Evolutionary conservation across 2,888 invertebrate genomes (phyloP).

Genomic region (Hirtodrosophila histrioides): DNA sequence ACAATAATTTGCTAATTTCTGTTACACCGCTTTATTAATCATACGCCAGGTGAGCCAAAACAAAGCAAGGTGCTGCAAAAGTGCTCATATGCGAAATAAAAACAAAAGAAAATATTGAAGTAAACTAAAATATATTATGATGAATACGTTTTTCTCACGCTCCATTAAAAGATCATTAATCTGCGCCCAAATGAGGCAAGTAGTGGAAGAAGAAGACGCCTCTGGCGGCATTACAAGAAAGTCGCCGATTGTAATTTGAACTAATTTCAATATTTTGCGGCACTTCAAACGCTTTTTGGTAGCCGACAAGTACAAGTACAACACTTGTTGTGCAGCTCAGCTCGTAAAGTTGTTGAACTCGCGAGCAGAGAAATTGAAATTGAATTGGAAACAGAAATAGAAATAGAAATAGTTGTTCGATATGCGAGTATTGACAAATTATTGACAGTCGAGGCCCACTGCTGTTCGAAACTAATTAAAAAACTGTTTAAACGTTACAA

Average conservation of each 20-base stretch:
- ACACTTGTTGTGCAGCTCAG: constrained; percentile 49
- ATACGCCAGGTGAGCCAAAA: constrained; percentile 50
- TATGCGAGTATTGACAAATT: constrained; percentile 65
- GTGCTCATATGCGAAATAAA: constrained; percentile 50
- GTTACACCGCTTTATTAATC: constrained; percentile 51
- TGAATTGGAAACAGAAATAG: constrained; percentile 27
- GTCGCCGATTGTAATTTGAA: constrained; percentile 46
- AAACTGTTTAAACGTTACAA: constrained; percentile 61
- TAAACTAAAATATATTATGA: constrained; percentile 14
- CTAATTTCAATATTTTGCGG: constrained; percentile 66
- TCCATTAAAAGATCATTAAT: constrained; percentile 76
- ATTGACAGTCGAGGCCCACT: constrained; percentile 63
- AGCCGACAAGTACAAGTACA: constrained; percentile 32
- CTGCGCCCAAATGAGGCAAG: constrained; percentile 42
- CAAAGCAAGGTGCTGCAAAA: constrained; percentile 65
- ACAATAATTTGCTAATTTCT: constrained; percentile 47
- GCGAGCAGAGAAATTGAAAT: constrained; percentile 5
- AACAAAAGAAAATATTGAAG: constrained; percentile 6
- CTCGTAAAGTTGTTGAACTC: constrained; percentile 53
- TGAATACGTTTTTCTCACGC: constrained; percentile 64
- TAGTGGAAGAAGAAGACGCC: constrained; percentile 26
- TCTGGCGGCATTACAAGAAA: constrained; percentile 57
- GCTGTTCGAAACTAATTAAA: constrained; percentile 80
- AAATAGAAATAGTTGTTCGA: constrained; percentile 54
- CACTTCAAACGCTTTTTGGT: constrained; percentile 55